Evolutionary conservation across 2,888 invertebrate species (phyloP).

Genomic region (Apamea crenata): DNA sequence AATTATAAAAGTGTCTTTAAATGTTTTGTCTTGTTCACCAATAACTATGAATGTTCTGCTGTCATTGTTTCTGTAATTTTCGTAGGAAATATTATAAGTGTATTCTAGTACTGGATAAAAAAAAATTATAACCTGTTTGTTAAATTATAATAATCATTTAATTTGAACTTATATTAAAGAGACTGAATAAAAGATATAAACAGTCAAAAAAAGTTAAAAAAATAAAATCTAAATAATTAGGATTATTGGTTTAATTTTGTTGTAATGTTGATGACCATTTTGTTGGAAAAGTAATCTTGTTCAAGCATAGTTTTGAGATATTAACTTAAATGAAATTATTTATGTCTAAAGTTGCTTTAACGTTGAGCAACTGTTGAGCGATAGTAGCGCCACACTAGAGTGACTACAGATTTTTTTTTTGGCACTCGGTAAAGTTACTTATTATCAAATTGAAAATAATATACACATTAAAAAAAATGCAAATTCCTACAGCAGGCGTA

Average conservation of each 20-base stretch:
- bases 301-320: conserved; percentile 31
- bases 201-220: conserved; percentile 43
- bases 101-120: background rate
- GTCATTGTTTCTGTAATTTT: conserved; percentile 21
- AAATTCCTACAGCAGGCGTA: background rate
- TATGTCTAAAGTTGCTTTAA: background rate
- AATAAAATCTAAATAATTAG: conserved; percentile 1
- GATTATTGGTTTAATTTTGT: conserved; percentile 31
- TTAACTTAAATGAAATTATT: background rate
- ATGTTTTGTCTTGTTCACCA: conserved; percentile 21
- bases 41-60: conserved; percentile 20
- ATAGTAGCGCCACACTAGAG: background rate
- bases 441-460: background rate
- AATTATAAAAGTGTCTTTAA: conserved; percentile 22
- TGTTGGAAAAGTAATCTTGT: conserved; percentile 30
- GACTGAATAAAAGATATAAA: conserved; percentile 52
- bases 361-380: conserved; percentile 1
- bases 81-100: background rate
- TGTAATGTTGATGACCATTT: conserved; percentile 8
- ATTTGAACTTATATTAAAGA: conserved; percentile 53
- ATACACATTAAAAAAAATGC: background rate
- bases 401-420: background rate
- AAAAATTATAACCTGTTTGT: conserved; percentile 29
- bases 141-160: conserved; percentile 50
- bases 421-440: too few species aligned